Base-by-base conservation (phyloP, 2,888 invertebrate genomes). In the Leptopilina drosophilae region DNA sequence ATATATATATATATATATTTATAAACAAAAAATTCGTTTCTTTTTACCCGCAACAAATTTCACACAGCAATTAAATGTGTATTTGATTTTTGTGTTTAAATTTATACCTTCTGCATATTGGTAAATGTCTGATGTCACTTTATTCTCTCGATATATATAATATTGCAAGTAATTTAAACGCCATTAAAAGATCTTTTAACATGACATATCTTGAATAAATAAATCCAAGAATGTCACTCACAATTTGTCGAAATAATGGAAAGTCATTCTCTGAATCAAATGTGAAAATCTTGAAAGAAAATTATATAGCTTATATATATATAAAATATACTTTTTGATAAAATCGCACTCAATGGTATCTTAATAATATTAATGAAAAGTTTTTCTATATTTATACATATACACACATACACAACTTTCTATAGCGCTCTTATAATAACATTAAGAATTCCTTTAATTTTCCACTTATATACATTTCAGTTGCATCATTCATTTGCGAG, bases 221-320 rank as follows among this genome's bases (percentile, higher is more conserved):
- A 67, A 67, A 49, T 67, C 15, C 15, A 15, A 20, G 67, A 20
- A 20, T 67, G 49, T 67, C 67, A 67, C 67, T 67, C 67, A 62
- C 62, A 49, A 67, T 49, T 67, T 20, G 20, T 4, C 15, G 12
- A 67, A 20, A 67, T 49, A 20, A 67, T 67, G 46, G 46, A 49
- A 67, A 67, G 20, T 46, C 42, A 67, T 49, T 15, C 42, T 15
- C 42, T 15, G 7, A 67, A 46, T 67, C 46, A 4, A 5, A 67
- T 67, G 12, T 33, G 33, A 33, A 8, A 67, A 49, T 67, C 67
- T 67, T n/a, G 5, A 20, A 49, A 20, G 11, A 12, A 1, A 42
- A 66, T n/a, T 66, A 59, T 15, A 59, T 8, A 20, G 15, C 12
- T 49, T 67, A 42, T 49, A 49, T 49, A 49, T 49, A 49, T 20